These are phyloP conservation scores for Ophion slaviceki DNA, from an alignment of 2,888 invertebrate species.

Conservation along the genomic window DNA sequence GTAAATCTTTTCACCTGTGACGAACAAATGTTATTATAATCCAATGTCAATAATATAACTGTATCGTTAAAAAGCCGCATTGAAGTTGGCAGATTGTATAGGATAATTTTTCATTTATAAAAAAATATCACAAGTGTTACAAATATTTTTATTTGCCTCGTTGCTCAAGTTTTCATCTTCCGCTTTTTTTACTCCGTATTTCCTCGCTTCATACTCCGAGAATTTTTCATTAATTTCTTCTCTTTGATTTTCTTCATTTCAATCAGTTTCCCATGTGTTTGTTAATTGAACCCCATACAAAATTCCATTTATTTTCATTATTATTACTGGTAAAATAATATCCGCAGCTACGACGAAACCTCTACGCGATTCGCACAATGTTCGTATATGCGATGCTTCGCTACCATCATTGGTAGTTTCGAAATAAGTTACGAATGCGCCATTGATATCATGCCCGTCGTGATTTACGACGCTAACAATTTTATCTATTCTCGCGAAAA, in stretches of 20 bases:
- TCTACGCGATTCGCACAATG: neutral
- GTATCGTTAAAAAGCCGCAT: neutral
- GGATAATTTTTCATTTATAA: neutral
- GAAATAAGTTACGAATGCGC: slow-evolving; percentile 2
- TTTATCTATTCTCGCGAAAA: slow-evolving; percentile 27
- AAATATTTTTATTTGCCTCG: too few species aligned
- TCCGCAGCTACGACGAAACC: neutral
- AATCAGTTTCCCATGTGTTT: slow-evolving; percentile 7
- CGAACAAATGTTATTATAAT: neutral
- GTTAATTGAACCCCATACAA: neutral
- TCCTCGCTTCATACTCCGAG: neutral
- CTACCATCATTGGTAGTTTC: neutral
- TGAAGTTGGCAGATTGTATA: neutral
- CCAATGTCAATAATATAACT: neutral
- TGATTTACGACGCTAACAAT: slow-evolving; percentile 11
- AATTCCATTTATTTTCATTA: neutral
- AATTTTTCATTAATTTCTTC: too few species aligned
- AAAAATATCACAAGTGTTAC: too few species aligned
- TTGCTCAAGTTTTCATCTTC: too few species aligned
- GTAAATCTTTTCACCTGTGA: neutral
- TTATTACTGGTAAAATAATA: slow-evolving; percentile 1
- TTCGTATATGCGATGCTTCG: neutral
- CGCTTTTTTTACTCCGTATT: neutral
- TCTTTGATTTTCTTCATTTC: neutral
- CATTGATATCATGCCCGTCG: neutral